A percentile compares a stretch with the other conserved stretches of the same genome.
These are phyloP conservation scores for Amphiprion percula DNA, from an alignment of 2,113 vertebrate genomes.

Conservation along the genomic window DNA sequence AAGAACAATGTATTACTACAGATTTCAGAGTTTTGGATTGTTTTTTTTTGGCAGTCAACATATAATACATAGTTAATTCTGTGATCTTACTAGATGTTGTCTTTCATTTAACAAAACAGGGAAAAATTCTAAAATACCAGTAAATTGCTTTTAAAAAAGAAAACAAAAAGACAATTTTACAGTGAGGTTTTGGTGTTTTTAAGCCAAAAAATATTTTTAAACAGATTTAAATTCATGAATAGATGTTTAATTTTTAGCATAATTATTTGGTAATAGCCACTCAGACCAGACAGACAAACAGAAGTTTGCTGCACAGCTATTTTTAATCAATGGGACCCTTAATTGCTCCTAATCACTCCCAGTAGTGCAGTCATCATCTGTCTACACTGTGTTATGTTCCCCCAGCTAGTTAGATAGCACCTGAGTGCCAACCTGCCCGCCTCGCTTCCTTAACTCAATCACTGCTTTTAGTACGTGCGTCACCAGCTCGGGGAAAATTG, in stretches of 20 bases:
- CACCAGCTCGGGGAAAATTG: constrained; percentile 49
- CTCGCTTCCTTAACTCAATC: constrained; percentile 50
- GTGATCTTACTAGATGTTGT: too few relatives aligned
- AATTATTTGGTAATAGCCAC: neutral
- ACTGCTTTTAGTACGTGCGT: constrained; percentile 45
- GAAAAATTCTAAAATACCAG: too few relatives aligned
- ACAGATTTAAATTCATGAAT: neutral
- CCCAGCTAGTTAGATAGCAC: constrained; percentile 33
- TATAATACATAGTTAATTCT: too few relatives aligned
- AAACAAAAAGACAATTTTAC: too few relatives aligned
- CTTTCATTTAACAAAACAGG: too few relatives aligned
- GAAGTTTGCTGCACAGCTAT: constrained; percentile 23
- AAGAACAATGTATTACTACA: too few relatives aligned
- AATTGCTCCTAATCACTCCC: constrained; percentile 52
- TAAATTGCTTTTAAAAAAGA: too few relatives aligned
- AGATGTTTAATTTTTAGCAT: constrained; percentile 13
- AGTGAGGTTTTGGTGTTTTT: neutral
- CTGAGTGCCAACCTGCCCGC: constrained; percentile 40
- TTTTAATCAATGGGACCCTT: constrained; percentile 49
- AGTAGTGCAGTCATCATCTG: constrained; percentile 51
- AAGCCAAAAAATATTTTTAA: neutral
- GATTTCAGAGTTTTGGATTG: too few relatives aligned
- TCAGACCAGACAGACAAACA: neutral
- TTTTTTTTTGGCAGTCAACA: too few relatives aligned
- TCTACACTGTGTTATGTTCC: constrained; percentile 42